Conservation (phyloP, 2,113 vertebrate genomes). For the Dasypus novemcinctus region DNA sequence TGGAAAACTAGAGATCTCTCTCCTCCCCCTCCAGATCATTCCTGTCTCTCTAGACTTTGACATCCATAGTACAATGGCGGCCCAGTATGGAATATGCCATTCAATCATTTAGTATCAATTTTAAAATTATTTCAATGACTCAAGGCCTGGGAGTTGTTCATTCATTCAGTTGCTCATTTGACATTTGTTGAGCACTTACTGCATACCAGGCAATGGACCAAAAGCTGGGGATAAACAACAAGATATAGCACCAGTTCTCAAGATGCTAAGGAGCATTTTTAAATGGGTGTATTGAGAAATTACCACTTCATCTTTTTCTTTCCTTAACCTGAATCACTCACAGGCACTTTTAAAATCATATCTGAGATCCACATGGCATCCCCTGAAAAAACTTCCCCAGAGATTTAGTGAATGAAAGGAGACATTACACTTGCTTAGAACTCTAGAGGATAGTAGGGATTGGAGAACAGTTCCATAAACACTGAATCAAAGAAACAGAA, state of each 20-base stretch:
- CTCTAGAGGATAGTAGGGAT: too few relatives aligned
- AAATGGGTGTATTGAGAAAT: background rate
- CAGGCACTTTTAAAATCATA: background rate
- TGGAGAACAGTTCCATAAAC: too few relatives aligned
- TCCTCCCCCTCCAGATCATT: background rate
- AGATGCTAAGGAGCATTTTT: background rate
- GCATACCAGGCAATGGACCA: background rate
- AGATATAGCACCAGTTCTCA: background rate
- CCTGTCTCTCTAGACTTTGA: background rate
- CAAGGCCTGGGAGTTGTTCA: background rate
- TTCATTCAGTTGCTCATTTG: background rate
- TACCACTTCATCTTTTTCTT: background rate
- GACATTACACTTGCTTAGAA: too few relatives aligned
- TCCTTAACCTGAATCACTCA: background rate
- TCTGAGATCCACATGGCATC: background rate
- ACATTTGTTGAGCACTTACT: background rate
- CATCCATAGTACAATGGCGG: background rate
- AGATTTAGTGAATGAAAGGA: too few relatives aligned
- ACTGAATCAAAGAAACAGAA: too few relatives aligned
- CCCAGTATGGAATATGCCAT: background rate
- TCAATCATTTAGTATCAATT: background rate
- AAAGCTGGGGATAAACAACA: background rate
- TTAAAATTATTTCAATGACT: background rate
- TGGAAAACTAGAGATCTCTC: background rate
- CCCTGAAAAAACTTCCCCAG: too few relatives aligned